Conservation (phyloP, 2,113 vertebrate species). For the Otis tarda region DNA sequence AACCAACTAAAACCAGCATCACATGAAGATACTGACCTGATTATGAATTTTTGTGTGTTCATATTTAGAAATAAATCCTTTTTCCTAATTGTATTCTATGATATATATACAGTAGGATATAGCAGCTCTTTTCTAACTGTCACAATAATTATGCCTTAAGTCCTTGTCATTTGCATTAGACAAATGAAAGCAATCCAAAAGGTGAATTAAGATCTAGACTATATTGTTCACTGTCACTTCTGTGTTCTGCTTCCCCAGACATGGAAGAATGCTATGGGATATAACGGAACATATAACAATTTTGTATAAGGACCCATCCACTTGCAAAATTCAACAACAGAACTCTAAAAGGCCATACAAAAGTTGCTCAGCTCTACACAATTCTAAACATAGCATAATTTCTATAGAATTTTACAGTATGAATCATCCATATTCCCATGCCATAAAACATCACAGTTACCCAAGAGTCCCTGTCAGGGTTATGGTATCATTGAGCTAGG, state of each 20-base stretch:
- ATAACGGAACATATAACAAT: neutral
- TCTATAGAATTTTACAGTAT: neutral
- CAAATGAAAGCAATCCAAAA: neutral
- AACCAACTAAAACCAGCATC: neutral
- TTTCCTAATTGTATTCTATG: neutral
- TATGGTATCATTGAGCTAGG: fast-evolving
- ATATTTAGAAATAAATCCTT: neutral
- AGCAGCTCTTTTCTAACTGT: neutral
- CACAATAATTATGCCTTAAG: neutral
- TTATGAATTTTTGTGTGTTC: neutral
- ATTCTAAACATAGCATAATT: neutral
- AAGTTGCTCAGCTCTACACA: neutral
- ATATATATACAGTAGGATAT: neutral
- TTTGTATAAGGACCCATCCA: neutral
- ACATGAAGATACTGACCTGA: neutral
- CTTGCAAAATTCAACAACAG: neutral
- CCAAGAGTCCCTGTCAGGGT: neutral
- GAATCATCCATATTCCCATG: neutral
- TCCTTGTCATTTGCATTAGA: neutral
- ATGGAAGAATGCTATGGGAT: neutral
- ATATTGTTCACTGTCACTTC: neutral
- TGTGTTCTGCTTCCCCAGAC: neutral
- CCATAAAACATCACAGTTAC: neutral
- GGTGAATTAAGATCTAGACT: neutral
- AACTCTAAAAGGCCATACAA: neutral